Percentiles rank a stretch among this genome's conserved stretches.
Evolutionary conservation across 2,113 vertebrate species (phyloP).

Genomic region (Nesoenas mayeri): DNA sequence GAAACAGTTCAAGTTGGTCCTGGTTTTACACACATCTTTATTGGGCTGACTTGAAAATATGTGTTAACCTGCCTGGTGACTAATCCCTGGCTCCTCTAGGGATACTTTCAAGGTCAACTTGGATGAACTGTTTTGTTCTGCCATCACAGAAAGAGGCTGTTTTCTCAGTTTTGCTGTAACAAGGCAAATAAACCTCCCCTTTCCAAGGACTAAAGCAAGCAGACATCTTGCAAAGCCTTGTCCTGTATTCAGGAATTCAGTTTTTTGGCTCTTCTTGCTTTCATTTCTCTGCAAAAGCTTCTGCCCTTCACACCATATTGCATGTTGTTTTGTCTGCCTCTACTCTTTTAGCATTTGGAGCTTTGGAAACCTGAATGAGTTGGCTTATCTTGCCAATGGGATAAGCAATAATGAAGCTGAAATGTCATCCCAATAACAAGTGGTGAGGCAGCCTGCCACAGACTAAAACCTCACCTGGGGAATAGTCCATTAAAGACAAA

Average conservation of each 20-base stretch:
- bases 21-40: not conserved
- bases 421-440: slow-evolving; percentile 62
- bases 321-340: slow-evolving; percentile 13
- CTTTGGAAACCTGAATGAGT: not conserved
- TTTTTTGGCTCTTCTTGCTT: not conserved
- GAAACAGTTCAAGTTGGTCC: not conserved
- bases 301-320: slow-evolving; percentile 19
- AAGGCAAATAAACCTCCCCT: not conserved
- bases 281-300: slow-evolving; percentile 6
- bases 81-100: not conserved
- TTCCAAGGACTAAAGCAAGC: not conserved
- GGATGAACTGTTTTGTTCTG: not conserved
- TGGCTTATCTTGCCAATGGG: slow-evolving; percentile 11
- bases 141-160: not conserved
- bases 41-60: not conserved
- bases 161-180: not conserved
- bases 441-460: slow-evolving; percentile 15
- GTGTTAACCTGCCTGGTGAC: not conserved
- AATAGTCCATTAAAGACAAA: slow-evolving; percentile 40
- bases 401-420: slow-evolving; percentile 4
- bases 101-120: not conserved
- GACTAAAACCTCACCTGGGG: slow-evolving; percentile 25
- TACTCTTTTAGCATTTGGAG: slow-evolving; percentile 8
- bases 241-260: not conserved
- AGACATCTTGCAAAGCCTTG: not conserved